These are phyloP conservation scores for Phrynocephalus vlangalii DNA, from an alignment of 2,797 vertebrate genomes.

Conservation along the genomic window DNA sequence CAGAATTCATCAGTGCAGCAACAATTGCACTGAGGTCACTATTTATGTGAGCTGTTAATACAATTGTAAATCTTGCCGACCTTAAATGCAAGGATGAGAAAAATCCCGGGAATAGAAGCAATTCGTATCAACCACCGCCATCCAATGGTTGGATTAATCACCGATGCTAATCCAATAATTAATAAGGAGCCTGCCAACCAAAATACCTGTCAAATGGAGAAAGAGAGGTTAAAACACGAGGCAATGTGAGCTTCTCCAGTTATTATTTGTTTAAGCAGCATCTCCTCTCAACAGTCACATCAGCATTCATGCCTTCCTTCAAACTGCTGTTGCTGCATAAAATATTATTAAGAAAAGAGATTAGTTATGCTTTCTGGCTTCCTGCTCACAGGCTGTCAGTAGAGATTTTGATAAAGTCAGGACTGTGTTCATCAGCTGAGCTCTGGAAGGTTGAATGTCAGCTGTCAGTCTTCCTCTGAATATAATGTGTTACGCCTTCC, in stretches of 20 bases:
- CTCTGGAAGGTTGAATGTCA: background rate
- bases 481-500: background rate
- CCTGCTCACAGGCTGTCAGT: background rate
- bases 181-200: slow-evolving; percentile 92
- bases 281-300: background rate
- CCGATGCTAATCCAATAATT: slow-evolving; percentile 90
- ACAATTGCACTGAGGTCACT: background rate
- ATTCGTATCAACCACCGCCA: slow-evolving; percentile 96
- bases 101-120: slow-evolving; percentile 87
- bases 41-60: background rate
- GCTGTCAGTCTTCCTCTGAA: background rate
- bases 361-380: background rate
- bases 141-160: slow-evolving; percentile 87
- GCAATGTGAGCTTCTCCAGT: background rate
- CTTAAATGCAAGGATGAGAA: slow-evolving; percentile 90
- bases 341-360: slow-evolving; percentile 1
- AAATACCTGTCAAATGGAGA: slow-evolving; percentile 84
- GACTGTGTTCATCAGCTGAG: fast-evolving
- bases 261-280: slow-evolving; percentile 22
- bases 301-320: slow-evolving; percentile 13
- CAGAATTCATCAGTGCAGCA: background rate
- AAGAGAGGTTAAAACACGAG: slow-evolving; percentile 25
- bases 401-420: background rate
- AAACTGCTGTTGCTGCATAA: background rate
- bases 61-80: slow-evolving; percentile 67